Evolutionary conservation across 1,140 invertebrate genomes (phyloP), one percentile per base, ranked within the genome.

Genomic region (Pinna nobilis): DNA sequence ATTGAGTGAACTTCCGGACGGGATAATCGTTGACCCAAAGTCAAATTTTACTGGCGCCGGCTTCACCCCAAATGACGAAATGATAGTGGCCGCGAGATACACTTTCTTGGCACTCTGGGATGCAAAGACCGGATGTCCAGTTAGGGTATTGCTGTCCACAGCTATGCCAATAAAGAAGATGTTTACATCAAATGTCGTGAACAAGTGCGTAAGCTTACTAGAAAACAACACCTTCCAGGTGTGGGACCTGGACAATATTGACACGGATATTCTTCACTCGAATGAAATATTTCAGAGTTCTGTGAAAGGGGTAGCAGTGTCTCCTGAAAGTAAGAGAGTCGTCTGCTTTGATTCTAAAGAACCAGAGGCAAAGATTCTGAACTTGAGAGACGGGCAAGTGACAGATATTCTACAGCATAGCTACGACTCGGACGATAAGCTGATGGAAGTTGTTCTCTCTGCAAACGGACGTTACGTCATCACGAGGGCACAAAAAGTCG

Each of bases 161-260:
- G 70, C 79, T 11, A 80, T 77, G 5, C 78, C 79, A 7, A 79
- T 84, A 9, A 47, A 65, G 3, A 80, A 72, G 49, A 53, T 87
- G 0, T 84, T 82, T 68, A 82, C 82, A 13, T 84, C 80, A 6
- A 64, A 77, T n/a, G 66, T 57, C n/a, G 55, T 77, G 18, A 84
- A 84, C 72, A 85, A 84, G 72, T 81, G 78, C 3, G 82, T 84
- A 9, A 79, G 80, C 7, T 64, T 86, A 4, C 70, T 83, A 1
- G 68, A 75, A 11, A 78, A 87, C 76, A 80, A 84, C 61, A 70
- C 79, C 1, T 74, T 87, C 37, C 83, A 87, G 73, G 84, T 85
- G 5, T 88, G 86, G 86, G 80, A 85, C 60, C 61, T 88, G 3
- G 70, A 84, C 59, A 86, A 86, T 65, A 70, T 88, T 9, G 81